phyloP scores from a whole-genome alignment of 1,140 invertebrate genomes.

The Brachionus paranguensis region DNA sequence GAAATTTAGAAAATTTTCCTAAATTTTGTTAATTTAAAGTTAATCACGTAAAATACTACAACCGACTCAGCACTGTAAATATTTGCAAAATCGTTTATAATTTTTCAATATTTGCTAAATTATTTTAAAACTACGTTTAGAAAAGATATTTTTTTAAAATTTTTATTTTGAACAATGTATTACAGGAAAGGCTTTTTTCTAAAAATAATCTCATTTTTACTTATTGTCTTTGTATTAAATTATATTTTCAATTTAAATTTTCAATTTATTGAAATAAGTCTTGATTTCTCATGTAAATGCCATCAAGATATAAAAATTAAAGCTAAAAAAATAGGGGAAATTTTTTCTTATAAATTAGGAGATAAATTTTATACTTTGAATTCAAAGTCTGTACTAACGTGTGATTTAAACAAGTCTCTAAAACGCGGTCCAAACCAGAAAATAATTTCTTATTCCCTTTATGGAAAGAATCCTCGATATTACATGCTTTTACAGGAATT shows the following conservation, averaged over 20 bases:
- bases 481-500: background rate
- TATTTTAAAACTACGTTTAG: too few relatives aligned
- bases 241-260: background rate
- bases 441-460: background rate
- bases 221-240: background rate
- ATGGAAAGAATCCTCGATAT: conserved; percentile 2
- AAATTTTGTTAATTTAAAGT: too few relatives aligned
- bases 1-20: too few relatives aligned
- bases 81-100: too few relatives aligned
- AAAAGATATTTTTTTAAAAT: too few relatives aligned
- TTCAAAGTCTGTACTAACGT: background rate
- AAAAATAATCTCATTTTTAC: background rate
- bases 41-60: too few relatives aligned
- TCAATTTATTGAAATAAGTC: background rate
- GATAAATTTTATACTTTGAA: background rate
- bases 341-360: background rate
- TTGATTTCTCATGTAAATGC: background rate
- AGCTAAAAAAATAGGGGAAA: background rate
- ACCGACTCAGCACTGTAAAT: too few relatives aligned
- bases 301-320: background rate
- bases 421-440: background rate
- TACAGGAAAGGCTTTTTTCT: background rate
- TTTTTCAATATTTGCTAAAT: too few relatives aligned
- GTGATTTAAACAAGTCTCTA: background rate
- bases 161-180: background rate